phyloP scores from a whole-genome alignment of 1,140 invertebrate species.

The Arctopsyche grandis region DNA sequence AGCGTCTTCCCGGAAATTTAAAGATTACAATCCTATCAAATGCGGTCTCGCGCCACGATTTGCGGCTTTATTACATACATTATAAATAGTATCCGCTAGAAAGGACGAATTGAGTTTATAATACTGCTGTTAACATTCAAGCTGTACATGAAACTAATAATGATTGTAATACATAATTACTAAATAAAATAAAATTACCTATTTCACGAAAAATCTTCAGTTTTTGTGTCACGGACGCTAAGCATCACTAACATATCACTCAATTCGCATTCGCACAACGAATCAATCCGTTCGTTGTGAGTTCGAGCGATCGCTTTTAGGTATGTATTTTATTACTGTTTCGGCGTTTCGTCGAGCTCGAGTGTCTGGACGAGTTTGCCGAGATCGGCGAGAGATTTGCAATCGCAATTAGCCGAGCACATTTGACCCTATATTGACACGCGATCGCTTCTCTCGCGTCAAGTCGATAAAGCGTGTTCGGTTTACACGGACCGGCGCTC shows the following conservation, averaged over 20 bases:
- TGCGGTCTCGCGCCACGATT: no score
- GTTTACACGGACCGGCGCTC: neutral
- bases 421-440: neutral
- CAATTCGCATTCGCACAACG: neutral
- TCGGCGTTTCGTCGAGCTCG: no score
- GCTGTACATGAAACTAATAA: no score
- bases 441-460: neutral
- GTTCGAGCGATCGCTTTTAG: neutral
- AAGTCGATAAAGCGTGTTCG: neutral
- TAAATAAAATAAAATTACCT: slow-evolving; percentile 4
- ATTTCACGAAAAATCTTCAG: slow-evolving; percentile 11
- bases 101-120: no score
- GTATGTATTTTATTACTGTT: no score
- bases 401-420: slow-evolving; percentile 14
- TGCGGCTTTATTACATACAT: no score
- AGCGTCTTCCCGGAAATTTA: no score
- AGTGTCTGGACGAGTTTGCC: no score
- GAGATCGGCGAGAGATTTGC: neutral
- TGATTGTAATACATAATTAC: neutral
- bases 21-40: no score
- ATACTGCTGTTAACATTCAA: no score
- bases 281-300: neutral
- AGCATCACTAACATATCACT: neutral
- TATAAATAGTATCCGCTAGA: no score
- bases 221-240: neutral